Conservation (phyloP, 1,140 invertebrate species). For the Pseudomyrmex gracilis region DNA sequence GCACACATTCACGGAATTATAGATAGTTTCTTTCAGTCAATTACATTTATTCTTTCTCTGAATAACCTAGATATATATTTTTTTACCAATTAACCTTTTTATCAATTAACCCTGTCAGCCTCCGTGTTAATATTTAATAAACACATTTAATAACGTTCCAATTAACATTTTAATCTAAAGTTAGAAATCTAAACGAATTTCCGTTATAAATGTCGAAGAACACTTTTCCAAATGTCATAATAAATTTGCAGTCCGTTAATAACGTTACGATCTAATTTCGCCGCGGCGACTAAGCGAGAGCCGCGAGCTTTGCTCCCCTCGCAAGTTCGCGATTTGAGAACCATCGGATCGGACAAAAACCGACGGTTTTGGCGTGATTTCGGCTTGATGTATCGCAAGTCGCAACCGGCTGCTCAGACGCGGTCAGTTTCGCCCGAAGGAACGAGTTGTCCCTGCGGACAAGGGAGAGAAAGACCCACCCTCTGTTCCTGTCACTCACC, state of each 20-base stretch:
- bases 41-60: not conserved
- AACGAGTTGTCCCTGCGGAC: conserved; percentile 74
- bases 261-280: conserved; percentile 18
- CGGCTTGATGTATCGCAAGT: conserved; percentile 71
- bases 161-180: no score
- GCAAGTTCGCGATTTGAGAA: conserved; percentile 1
- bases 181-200: no score
- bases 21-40: not conserved
- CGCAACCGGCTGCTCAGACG: conserved; percentile 73
- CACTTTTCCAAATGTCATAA: not conserved
- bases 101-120: no score
- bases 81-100: no score
- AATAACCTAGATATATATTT: no score
- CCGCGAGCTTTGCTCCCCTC: not conserved
- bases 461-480: conserved; percentile 56
- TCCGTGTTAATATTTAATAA: no score
- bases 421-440: conserved; percentile 73
- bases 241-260: not conserved
- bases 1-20: not conserved
- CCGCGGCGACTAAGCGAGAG: not conserved
- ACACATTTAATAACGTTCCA: no score
- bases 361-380: conserved; percentile 32
- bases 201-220: no score
- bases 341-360: conserved; percentile 24
- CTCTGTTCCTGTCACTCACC: not conserved